Evolutionary conservation across 2,113 vertebrate genomes (phyloP).

Genomic region (Mastomys coucha): DNA sequence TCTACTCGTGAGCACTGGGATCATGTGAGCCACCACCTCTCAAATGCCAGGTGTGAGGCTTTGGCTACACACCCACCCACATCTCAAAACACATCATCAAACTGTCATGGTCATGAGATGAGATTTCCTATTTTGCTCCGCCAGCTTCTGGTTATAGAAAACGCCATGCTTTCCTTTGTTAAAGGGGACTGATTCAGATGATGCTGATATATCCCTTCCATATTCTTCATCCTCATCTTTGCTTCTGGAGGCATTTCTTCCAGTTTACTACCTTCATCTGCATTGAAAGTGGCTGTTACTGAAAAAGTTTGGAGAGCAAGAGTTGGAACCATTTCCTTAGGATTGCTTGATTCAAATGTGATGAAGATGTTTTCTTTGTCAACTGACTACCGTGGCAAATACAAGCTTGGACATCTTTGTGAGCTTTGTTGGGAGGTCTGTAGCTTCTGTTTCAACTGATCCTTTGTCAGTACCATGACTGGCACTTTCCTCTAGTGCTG

Average conservation of each 20-base stretch:
- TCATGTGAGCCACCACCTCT: background rate
- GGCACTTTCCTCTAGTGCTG: background rate
- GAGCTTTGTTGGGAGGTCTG: background rate
- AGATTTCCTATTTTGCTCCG: background rate
- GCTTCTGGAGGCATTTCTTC: background rate
- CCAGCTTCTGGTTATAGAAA: background rate
- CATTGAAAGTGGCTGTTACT: background rate
- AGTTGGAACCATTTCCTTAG: background rate
- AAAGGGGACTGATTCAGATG: background rate
- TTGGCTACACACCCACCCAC: background rate
- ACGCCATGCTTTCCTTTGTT: background rate
- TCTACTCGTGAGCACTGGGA: background rate
- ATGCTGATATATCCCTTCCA: too few species aligned
- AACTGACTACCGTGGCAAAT: background rate
- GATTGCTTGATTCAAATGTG: background rate
- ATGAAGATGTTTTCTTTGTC: background rate
- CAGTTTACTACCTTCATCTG: background rate
- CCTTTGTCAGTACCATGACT: background rate
- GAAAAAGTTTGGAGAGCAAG: background rate
- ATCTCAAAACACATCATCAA: background rate
- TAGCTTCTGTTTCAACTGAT: background rate
- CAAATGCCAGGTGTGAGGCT: background rate
- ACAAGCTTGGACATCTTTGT: background rate
- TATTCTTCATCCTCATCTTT: background rate
- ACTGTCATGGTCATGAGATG: background rate